A percentile compares a stretch with the other conserved stretches of the same genome.
Evolutionary conservation across 2,888 invertebrate species (phyloP).

Genomic region (Tachina grossa): DNA sequence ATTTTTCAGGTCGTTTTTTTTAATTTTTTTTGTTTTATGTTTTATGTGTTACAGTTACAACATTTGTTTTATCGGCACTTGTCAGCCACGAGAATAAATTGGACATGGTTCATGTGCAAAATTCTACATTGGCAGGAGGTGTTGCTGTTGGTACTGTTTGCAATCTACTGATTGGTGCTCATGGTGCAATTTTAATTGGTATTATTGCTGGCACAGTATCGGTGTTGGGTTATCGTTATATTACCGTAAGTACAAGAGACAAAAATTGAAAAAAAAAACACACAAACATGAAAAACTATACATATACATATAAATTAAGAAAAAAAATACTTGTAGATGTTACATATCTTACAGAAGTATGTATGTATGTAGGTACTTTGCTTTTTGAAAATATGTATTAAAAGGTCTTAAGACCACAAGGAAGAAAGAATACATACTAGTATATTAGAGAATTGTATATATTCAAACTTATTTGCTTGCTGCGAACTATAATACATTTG

Average conservation of each 20-base stretch:
- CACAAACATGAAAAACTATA: not conserved
- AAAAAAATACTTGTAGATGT: not conserved
- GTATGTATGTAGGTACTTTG: not conserved
- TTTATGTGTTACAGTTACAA: conserved; percentile 84
- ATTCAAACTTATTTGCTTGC: too few species aligned
- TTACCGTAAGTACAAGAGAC: conserved; percentile 86
- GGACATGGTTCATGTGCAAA: conserved; percentile 97
- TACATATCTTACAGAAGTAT: not conserved
- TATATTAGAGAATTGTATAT: too few species aligned
- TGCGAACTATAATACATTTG: too few species aligned
- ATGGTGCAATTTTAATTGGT: conserved; percentile 92
- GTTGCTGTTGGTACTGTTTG: conserved; percentile 94
- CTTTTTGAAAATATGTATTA: not conserved
- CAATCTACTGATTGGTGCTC: conserved; percentile 92
- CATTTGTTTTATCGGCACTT: conserved; percentile 92
- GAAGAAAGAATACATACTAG: too few species aligned
- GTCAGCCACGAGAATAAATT: conserved; percentile 89
- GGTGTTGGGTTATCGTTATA: conserved; percentile 90
- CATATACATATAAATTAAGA: conserved; percentile 12
- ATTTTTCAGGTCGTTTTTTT: conserved; percentile 35
- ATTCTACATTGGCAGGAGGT: conserved; percentile 96
- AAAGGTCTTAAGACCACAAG: not conserved
- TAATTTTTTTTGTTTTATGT: not conserved
- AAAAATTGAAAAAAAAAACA: conserved; percentile 5
- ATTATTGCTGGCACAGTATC: conserved; percentile 90